Percentiles rank a stretch among this genome's conserved stretches.
phyloP scores from a whole-genome alignment of 2,888 invertebrate genomes.

The Charanyca ferruginea region DNA sequence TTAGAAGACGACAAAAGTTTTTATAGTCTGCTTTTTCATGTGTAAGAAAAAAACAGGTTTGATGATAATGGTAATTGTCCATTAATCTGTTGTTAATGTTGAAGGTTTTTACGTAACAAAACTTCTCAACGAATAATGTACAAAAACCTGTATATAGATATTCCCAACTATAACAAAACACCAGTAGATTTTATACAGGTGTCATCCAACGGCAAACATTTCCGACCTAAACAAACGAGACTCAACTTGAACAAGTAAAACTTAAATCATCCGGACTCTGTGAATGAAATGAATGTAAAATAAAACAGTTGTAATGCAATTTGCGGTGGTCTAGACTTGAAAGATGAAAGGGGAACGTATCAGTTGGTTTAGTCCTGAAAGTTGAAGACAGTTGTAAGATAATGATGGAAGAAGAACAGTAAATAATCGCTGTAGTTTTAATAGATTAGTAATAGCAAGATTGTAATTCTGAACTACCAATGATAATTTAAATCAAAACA shows the following conservation, averaged over 20 bases:
- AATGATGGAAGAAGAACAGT: slow-evolving; percentile 7
- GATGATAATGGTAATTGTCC: background rate
- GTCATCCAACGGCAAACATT: slow-evolving; percentile 43
- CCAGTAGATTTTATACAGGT: slow-evolving; percentile 38
- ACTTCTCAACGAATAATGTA: too few relatives aligned
- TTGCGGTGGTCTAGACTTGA: slow-evolving; percentile 49
- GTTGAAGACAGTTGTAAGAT: slow-evolving; percentile 26
- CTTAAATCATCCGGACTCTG: slow-evolving; percentile 57
- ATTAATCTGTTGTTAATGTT: background rate
- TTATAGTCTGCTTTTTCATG: background rate
- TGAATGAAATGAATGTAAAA: slow-evolving; percentile 59
- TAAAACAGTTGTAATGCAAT: slow-evolving; percentile 60
- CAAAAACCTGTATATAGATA: too few relatives aligned
- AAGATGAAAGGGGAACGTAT: slow-evolving; percentile 39
- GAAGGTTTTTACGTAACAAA: background rate
- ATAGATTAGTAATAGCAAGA: background rate
- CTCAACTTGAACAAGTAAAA: slow-evolving; percentile 53
- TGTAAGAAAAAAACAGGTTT: background rate
- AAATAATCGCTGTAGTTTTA: background rate
- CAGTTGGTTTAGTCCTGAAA: slow-evolving; percentile 36
- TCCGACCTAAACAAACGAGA: slow-evolving; percentile 34
- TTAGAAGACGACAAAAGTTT: slow-evolving; percentile 6
- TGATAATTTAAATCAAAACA: background rate
- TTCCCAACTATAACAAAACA: slow-evolving; percentile 13
- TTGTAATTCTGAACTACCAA: background rate